Conservation (phyloP, 1,140 invertebrate genomes). For the Anastrepha ludens region DNA sequence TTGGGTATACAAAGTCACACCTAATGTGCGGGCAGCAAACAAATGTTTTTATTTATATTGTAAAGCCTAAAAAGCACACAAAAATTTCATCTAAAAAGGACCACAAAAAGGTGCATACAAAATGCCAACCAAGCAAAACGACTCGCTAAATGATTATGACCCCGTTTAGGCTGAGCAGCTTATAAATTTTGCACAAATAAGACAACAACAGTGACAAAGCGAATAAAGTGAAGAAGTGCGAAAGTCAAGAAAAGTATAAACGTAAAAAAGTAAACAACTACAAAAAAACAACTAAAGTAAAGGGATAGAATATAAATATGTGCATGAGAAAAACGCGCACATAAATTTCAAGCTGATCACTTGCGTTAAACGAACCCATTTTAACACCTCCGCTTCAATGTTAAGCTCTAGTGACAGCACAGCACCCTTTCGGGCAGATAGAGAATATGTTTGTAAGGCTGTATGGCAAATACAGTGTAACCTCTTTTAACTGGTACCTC, state of each 20-base stretch:
- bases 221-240: slow-evolving; percentile 7
- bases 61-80: background rate
- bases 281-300: background rate
- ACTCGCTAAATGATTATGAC: slow-evolving; percentile 36
- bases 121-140: background rate
- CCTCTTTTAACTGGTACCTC: too few relatives aligned
- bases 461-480: too few relatives aligned
- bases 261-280: background rate
- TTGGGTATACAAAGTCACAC: background rate
- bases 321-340: background rate
- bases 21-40: slow-evolving; percentile 20
- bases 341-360: slow-evolving; percentile 31
- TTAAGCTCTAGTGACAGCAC: background rate
- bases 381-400: background rate
- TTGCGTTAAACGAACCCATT: slow-evolving; percentile 7
- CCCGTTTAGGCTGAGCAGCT: slow-evolving; percentile 33
- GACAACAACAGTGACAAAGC: background rate
- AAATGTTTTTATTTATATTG: slow-evolving; percentile 40
- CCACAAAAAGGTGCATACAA: slow-evolving; percentile 34
- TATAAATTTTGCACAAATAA: slow-evolving; percentile 20
- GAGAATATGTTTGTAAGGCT: too few relatives aligned
- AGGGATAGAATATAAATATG: background rate
- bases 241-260: slow-evolving; percentile 21
- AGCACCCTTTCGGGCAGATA: too few relatives aligned
- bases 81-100: background rate